Evolutionary conservation across 2,888 invertebrate genomes (phyloP), one percentile per base, ranked within the genome.

Genomic region (Dicranocentrus wangi): DNA sequence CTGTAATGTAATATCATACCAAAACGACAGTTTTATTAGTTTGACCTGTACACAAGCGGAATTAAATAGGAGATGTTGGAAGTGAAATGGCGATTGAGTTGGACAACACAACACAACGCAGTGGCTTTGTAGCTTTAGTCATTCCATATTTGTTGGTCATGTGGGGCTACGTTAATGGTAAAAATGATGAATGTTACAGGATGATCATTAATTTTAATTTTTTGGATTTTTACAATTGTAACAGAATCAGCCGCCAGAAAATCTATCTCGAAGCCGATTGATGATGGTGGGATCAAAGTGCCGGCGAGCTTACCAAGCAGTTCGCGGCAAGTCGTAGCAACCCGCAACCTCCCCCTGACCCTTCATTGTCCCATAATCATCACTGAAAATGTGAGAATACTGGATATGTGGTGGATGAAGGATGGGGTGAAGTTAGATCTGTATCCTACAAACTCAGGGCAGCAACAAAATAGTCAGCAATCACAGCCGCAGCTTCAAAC

Each of bases 391-490:
- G 82, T 81, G 39, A 71, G 75, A 23, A 53, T 83, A 10, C 73
- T 85, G 17, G 85, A 83, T 61, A 47, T 77, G 71, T 85, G 84
- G 84, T 86, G 86, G 86, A 68, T 82, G 66, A 86, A 86, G 77
- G 85, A 86, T 70, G 86, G 85, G 68, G 79, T 65, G 28, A 83
- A 82, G 63, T 53, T 86, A 58, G 82, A 83, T 80, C 65, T 82
- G 75, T 61, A 82, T 53, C 76, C 76, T 43, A 61, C 58, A 28
- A 68, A 68, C 21, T 70, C 70, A 47, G 68, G 73, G 55, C 75
- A 65, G 60, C 80, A 83, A 51, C 78, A 43, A 61, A 80, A 80
- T 73, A 80, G 79, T 80, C 78, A 78, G 63, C 75, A 76, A 19
- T 72, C 66, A 80, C 79, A 72, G 70, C 78, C 63, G 23, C 78